Base-by-base conservation (phyloP, 2,888 invertebrate species). In the Trichacis sp. region DNA sequence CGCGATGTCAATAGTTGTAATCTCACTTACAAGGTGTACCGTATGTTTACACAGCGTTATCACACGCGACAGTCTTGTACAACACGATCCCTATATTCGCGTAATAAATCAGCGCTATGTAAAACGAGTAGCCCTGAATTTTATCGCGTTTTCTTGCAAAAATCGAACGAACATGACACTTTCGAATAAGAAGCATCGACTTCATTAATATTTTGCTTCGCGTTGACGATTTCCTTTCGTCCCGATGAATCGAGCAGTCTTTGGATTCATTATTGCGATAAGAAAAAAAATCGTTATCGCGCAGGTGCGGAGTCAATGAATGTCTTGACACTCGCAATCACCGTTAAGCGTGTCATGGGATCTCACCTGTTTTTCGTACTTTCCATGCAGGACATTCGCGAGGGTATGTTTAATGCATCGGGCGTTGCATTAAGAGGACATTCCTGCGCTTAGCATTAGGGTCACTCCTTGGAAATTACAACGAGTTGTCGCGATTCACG, bases 311-410 rank as follows among this genome's bases (percentile, higher is more conserved):
- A 40, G 15, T 33, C 40, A 14, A 67, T 50, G 59, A 67, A 59
- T 54, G 50, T 40, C 47, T 52, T 46, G 52, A 56, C 52, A 29
- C 49, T 59, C n/a, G 59, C 49, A 59, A 55, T 60, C 57, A 63
- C 67, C 63, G 63, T 67, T 63, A 67, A 67, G 58, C 59, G 62
- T 55, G 59, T 67, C 43, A 60, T 51, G 49, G 49, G 67, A 46
- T 67, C 59, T 60, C 63, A 53, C 60, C 55, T 67, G 40, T 63
- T 67, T 67, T 67, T 60, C 63, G 67, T 63, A 67, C 67, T 67
- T 60, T 67, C 67, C 49, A 63, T 67, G 59, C 67, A 42, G 60
- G 59, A 53, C 54, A 45, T 62, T 66, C 52, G 18, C 43, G 56
- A 57, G 46, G 14, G 40, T 56, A 67, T 67, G 53, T 59, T 57